phyloP scores from a whole-genome alignment of 2,888 invertebrate species.

The Bibio marci region DNA sequence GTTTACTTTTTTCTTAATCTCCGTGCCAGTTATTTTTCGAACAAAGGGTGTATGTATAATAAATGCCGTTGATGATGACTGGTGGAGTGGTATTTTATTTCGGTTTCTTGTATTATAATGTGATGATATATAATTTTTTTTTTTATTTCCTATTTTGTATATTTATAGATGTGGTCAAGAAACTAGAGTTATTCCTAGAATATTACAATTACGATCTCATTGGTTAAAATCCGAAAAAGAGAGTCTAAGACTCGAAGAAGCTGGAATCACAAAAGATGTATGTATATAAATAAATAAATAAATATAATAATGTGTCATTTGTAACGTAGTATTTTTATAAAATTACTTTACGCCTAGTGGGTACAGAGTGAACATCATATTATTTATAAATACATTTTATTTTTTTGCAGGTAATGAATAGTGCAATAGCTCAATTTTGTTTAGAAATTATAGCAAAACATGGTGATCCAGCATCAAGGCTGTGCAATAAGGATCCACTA shows the following conservation, averaged over 20 bases:
- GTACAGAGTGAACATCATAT: too few relatives aligned
- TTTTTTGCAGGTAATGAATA: conserved; percentile 48
- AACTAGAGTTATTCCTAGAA: conserved; percentile 88
- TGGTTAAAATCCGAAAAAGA: conserved; percentile 93
- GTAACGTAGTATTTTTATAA: conserved; percentile 1
- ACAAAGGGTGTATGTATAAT: too few relatives aligned
- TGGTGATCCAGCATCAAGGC: conserved; percentile 82
- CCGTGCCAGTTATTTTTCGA: too few relatives aligned
- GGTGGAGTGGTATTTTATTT: too few relatives aligned
- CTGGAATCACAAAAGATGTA: conserved; percentile 76
- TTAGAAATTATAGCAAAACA: conserved; percentile 91
- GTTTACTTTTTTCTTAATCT: too few relatives aligned
- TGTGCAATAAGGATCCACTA: conserved; percentile 98
- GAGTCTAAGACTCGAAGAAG: conserved; percentile 75
- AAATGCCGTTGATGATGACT: too few relatives aligned
- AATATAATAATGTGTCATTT: neutral
- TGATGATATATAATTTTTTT: neutral
- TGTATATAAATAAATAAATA: conserved; percentile 17
- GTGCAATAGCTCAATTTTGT: conserved; percentile 93
- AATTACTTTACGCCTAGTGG: too few relatives aligned
- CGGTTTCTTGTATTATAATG: too few relatives aligned
- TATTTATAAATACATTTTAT: too few relatives aligned
- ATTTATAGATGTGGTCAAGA: conserved; percentile 82
- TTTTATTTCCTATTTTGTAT: conserved; percentile 11
- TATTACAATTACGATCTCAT: conserved; percentile 87